Conservation (phyloP, 2,888 invertebrate species). For the Mythimna pallens region DNA sequence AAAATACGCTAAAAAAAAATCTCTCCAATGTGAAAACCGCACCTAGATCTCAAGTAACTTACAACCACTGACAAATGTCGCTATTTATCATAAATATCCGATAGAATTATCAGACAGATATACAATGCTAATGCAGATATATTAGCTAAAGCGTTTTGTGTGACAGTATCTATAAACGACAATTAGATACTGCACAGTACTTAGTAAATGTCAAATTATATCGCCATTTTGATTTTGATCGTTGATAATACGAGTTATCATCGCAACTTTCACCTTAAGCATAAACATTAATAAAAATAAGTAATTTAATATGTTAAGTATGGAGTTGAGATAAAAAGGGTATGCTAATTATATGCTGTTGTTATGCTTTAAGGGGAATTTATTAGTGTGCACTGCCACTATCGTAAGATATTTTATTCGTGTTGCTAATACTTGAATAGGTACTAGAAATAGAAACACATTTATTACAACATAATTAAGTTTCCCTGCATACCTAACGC, state of each 20-base stretch:
- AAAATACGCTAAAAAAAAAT: background rate
- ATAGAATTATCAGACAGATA: constrained; percentile 34
- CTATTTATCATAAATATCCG: constrained; percentile 40
- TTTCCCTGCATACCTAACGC: constrained; percentile 15
- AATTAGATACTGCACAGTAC: constrained; percentile 32
- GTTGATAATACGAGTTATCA: constrained; percentile 21
- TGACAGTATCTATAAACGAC: constrained; percentile 41
- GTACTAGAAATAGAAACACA: background rate
- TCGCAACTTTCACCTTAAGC: constrained; percentile 41
- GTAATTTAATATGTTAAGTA: constrained; percentile 23
- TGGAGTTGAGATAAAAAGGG: constrained; percentile 1
- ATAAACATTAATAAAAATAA: constrained; percentile 3
- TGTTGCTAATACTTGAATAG: constrained; percentile 6
- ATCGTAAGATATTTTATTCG: constrained; percentile 22
- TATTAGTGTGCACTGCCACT: constrained; percentile 15
- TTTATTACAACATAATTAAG: constrained; percentile 17
- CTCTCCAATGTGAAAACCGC: background rate
- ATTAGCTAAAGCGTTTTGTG: constrained; percentile 42
- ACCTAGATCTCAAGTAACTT: constrained; percentile 5
- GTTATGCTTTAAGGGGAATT: constrained; percentile 15
- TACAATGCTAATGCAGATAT: constrained; percentile 41
- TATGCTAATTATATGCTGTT: constrained; percentile 5
- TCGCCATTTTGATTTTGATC: constrained; percentile 39
- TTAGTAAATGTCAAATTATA: constrained; percentile 47
- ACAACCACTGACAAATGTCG: constrained; percentile 21